Percentiles rank a stretch among this genome's conserved stretches.
phyloP scores from a whole-genome alignment of 2,888 invertebrate species.

The Tigriopus californicus region DNA sequence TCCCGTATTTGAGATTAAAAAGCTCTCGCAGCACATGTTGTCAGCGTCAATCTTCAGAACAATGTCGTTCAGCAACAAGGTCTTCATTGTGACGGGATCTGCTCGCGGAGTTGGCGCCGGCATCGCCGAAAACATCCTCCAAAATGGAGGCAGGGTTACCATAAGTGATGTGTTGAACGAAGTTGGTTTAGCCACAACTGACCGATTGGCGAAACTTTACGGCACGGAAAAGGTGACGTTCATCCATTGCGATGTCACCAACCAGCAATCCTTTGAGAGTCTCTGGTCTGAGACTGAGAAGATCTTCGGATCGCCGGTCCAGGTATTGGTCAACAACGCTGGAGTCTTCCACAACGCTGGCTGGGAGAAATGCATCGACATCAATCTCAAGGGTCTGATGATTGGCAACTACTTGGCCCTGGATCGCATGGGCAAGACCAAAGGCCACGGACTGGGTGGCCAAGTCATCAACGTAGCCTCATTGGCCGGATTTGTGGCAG shows the following conservation, averaged over 20 bases:
- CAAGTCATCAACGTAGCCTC: conserved; percentile 2
- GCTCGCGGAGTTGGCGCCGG: neutral
- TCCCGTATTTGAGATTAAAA: too few relatives aligned
- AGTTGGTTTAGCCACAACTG: neutral
- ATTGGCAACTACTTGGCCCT: neutral
- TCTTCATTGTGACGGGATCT: neutral
- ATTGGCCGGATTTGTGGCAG: neutral
- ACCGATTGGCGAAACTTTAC: neutral
- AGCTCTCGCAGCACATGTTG: too few relatives aligned
- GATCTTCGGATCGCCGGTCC: neutral
- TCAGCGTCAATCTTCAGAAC: too few relatives aligned
- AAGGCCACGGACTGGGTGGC: neutral
- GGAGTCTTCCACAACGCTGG: neutral
- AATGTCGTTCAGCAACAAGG: neutral
- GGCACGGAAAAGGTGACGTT: neutral
- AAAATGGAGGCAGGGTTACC: conserved; percentile 1
- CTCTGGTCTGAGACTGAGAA: neutral
- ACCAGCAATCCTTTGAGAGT: neutral
- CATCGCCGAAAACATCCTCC: neutral
- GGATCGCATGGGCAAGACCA: neutral
- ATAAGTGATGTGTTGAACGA: neutral
- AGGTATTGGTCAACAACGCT: neutral
- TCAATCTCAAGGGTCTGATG: neutral
- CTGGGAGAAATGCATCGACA: conserved; percentile 3
- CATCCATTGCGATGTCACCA: neutral